A percentile compares a stretch with the other conserved stretches of the same genome.
Conservation (phyloP, 2,113 vertebrate species). For the Scytalopus superciliaris region DNA sequence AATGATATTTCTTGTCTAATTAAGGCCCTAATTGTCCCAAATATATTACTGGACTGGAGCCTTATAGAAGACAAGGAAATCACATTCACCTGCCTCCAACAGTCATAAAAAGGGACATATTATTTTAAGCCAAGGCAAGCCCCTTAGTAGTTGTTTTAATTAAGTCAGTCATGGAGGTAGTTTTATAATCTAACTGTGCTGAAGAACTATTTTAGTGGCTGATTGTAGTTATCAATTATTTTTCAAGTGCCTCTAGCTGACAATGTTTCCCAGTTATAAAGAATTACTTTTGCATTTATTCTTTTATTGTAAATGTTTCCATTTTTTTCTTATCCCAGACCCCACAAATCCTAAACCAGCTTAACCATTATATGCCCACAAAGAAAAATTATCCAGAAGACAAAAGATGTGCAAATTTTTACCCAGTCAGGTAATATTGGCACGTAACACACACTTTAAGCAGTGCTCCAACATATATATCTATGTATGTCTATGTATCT, state of each 20-base stretch:
- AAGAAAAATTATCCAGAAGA: not conserved
- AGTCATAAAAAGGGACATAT: not conserved
- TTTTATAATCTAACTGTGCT: constrained; percentile 1
- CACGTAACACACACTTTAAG: not conserved
- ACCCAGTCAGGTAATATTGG: not conserved
- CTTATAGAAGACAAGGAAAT: not conserved
- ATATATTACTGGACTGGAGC: not conserved
- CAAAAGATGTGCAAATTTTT: not conserved
- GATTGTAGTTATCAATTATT: not conserved
- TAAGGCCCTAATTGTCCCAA: not conserved
- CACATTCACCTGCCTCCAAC: not conserved
- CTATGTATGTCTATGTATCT: not conserved
- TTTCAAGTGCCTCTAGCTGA: not conserved
- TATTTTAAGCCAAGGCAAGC: not conserved
- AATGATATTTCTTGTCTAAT: not conserved
- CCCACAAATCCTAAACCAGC: not conserved
- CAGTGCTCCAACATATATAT: not conserved
- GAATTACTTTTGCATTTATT: not conserved
- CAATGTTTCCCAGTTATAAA: not conserved
- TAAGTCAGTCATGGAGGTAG: not conserved
- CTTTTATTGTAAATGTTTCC: not conserved
- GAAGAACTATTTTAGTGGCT: not conserved
- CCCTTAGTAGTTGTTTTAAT: not conserved
- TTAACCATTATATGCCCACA: not conserved
- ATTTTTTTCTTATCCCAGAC: not conserved